Percentiles rank a stretch among this genome's conserved stretches.
phyloP scores from a whole-genome alignment of 2,797 vertebrate species.

The Scarus forsteni region DNA sequence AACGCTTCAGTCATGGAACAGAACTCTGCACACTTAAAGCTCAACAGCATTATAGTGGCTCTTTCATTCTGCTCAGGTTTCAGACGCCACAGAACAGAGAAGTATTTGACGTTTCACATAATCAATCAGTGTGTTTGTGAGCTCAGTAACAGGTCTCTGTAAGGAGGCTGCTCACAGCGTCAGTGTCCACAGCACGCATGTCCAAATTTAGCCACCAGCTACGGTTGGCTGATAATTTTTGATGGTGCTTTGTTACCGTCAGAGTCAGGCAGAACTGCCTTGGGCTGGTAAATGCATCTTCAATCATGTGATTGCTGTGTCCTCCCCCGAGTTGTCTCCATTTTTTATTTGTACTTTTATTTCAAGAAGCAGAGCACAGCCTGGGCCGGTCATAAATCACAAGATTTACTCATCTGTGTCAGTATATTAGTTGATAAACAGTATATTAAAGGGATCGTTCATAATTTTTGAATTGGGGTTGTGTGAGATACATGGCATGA shows the following conservation, averaged over 20 bases:
- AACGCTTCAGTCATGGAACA: conserved; percentile 59
- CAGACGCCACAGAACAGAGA: conserved; percentile 45
- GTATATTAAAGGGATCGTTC: conserved; percentile 1
- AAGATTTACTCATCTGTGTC: conserved; percentile 35
- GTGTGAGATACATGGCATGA: too few relatives aligned
- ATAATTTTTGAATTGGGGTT: not conserved
- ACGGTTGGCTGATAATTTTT: conserved; percentile 82
- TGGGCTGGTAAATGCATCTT: conserved; percentile 67
- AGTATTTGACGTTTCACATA: conserved; percentile 47
- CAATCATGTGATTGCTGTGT: conserved; percentile 46
- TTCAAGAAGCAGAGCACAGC: conserved; percentile 64
- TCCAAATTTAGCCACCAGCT: conserved; percentile 79
- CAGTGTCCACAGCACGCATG: conserved; percentile 62
- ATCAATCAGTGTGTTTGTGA: conserved; percentile 39
- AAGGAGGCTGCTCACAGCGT: conserved; percentile 50
- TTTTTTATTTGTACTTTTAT: conserved; percentile 67
- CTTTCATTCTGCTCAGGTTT: conserved; percentile 44
- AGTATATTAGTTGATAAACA: conserved; percentile 13
- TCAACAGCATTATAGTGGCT: conserved; percentile 47
- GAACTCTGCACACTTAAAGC: conserved; percentile 27
- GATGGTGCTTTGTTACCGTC: conserved; percentile 72
- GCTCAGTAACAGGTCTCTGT: conserved; percentile 7
- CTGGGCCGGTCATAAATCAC: conserved; percentile 46
- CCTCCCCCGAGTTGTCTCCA: conserved; percentile 22
- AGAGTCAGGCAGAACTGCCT: conserved; percentile 57